phyloP scores from a whole-genome alignment of 1,140 invertebrate genomes.

The Harlomillsia oculata region DNA sequence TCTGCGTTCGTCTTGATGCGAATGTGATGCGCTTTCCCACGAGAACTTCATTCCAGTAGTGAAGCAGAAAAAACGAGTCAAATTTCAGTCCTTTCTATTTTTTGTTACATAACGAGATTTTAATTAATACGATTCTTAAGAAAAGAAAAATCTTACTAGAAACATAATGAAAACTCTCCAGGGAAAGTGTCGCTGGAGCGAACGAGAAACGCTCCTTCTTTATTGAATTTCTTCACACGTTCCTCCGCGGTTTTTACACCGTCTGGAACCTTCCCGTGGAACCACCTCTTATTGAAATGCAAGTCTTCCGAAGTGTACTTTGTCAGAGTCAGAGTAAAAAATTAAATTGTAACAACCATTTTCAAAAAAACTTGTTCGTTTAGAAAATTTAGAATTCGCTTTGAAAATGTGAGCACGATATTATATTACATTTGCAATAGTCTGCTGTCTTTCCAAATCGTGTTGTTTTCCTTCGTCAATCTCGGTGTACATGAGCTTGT shows the following conservation, averaged over 20 bases:
- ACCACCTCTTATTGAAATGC: conserved; percentile 92
- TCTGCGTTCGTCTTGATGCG: conserved; percentile 81
- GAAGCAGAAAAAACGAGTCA: too few relatives aligned
- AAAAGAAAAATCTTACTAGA: conserved; percentile 50
- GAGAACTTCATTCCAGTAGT: too few relatives aligned
- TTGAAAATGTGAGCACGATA: background rate
- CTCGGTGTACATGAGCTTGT: conserved; percentile 79
- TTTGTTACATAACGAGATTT: too few relatives aligned
- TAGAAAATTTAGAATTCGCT: background rate
- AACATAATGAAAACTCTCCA: conserved; percentile 88
- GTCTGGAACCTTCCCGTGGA: conserved; percentile 65
- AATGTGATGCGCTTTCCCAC: conserved; percentile 82
- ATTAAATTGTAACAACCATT: background rate
- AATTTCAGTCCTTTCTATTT: too few relatives aligned
- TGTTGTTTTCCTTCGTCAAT: conserved; percentile 37
- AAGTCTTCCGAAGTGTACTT: conserved; percentile 56
- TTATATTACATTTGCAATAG: background rate
- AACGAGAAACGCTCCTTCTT: conserved; percentile 68
- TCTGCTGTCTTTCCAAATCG: background rate
- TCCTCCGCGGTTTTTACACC: conserved; percentile 68
- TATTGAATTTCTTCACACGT: conserved; percentile 61
- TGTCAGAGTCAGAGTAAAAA: too few relatives aligned
- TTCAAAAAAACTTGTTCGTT: background rate
- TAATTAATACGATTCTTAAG: background rate
- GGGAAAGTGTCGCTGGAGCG: conserved; percentile 89